Base-by-base conservation (phyloP, 2,113 vertebrate species). In the Telmatochromis sp. region DNA sequence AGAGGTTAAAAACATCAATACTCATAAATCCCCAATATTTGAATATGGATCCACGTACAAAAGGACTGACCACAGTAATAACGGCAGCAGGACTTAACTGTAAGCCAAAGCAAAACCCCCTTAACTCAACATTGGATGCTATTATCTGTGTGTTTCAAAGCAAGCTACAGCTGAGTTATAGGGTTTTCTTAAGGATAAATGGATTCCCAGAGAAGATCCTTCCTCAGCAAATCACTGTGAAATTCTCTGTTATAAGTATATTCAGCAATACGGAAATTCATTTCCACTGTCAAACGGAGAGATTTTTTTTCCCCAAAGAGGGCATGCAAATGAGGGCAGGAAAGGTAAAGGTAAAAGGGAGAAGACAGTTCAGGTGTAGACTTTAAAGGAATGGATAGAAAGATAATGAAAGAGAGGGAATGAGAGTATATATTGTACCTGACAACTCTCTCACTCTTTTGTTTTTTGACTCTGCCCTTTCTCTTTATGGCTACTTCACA, bases 1-100 rank as follows among this genome's bases (percentile, higher is more conserved):
- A 78, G 85, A 90, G 80, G 90, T 92, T 90, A 88, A 94, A 92
- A 93, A 91, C 93, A 95, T 94, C 94, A 94, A 96, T 93, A 92
- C 78, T 83, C 87, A 92, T 90, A 93, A 95, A 95, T 94, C 89
- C 89, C 92, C 57, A 90, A 93, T 92, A 92, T 95, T 93, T 95
- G 92, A 95, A 95, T 93, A 94, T 94, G 88, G 94, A 95, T 95
- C 87, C 19, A 45, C 79, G 81, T 88, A 94, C 88, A 94, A 92
- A 92, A 83, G 73, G 85, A 90, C 71, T 89, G 91, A 95, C 93
- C 91, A 42, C 84, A 86, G 90, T 89, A 85, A 86, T 81, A 89
- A 87, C 80, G 87, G 81, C 87, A 88, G 84, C 84, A 7, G 53
- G 58, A 53, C 83, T 87, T 68, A 93, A 84, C 86, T 81, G 89